Conservation (phyloP, 2,113 vertebrate genomes). For the Dolichotis patagonum region DNA sequence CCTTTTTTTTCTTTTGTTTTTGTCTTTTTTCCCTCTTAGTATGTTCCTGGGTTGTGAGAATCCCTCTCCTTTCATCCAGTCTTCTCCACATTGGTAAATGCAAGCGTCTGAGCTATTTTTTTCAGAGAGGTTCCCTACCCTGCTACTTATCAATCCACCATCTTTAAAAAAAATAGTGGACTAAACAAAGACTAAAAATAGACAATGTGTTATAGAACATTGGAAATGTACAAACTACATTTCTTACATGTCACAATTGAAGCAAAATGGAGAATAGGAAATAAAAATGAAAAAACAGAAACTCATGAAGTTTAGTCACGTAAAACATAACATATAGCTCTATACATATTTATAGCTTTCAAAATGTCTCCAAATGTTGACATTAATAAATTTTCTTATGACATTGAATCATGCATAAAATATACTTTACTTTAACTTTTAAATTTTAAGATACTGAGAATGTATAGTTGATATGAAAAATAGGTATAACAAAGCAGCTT, state of each 20-base stretch:
- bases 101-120: too few relatives aligned
- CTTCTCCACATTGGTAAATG: too few relatives aligned
- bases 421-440: background rate
- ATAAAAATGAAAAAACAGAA: background rate
- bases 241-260: background rate
- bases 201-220: background rate
- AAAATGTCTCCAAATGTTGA: background rate
- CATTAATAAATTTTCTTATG: background rate
- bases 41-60: too few relatives aligned
- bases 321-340: background rate
- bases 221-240: background rate
- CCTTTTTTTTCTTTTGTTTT: too few relatives aligned
- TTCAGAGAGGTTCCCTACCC: too few relatives aligned
- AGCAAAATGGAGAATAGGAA: background rate
- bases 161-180: background rate
- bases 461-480: background rate
- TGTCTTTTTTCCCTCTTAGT: too few relatives aligned
- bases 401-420: slow-evolving; percentile 1
- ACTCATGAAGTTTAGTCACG: background rate
- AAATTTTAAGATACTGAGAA: background rate
- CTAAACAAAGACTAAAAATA: background rate
- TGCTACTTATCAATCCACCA: too few relatives aligned
- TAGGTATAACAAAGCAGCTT: background rate
- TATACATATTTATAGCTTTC: background rate
- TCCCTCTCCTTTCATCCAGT: too few relatives aligned